phyloP scores from a whole-genome alignment of 2,888 invertebrate genomes.

The Blomia tropicalis region DNA sequence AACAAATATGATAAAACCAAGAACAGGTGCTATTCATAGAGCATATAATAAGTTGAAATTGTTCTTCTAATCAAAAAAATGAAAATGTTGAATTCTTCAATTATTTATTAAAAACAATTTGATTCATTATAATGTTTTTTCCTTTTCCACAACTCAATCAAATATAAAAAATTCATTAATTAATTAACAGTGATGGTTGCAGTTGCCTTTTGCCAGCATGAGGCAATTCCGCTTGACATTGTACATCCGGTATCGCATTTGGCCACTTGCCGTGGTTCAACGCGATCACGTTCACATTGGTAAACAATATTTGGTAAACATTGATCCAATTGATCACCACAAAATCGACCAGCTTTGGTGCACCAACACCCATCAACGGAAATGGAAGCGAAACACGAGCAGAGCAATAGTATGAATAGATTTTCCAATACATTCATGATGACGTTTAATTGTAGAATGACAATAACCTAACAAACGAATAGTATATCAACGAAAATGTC shows the following conservation, averaged over 20 bases:
- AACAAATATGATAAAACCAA: not conserved
- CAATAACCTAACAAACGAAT: too few species aligned
- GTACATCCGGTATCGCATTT: constrained; percentile 19
- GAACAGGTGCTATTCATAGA: not conserved
- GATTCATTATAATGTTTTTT: not conserved
- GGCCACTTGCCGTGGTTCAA: constrained; percentile 9
- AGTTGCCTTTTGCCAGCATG: constrained; percentile 21
- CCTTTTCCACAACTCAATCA: not conserved
- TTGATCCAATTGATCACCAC: constrained; percentile 19
- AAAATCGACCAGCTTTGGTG: constrained; percentile 14
- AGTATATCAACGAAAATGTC: too few species aligned
- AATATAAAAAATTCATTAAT: not conserved
- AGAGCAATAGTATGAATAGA: too few species aligned
- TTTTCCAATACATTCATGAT: too few species aligned
- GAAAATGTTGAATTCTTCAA: not conserved
- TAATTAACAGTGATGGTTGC: constrained; percentile 13
- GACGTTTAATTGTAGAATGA: too few species aligned
- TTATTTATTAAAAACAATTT: not conserved
- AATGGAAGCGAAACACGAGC: not conserved
- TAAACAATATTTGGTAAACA: constrained; percentile 21
- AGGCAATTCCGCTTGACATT: constrained; percentile 12
- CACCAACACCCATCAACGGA: constrained; percentile 17
- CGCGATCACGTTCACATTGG: constrained; percentile 15
- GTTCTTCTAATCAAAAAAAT: not conserved
- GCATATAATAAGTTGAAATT: constrained; percentile 2